Conservation (phyloP, 2,113 vertebrate species). For the Muntiacus reevesi region DNA sequence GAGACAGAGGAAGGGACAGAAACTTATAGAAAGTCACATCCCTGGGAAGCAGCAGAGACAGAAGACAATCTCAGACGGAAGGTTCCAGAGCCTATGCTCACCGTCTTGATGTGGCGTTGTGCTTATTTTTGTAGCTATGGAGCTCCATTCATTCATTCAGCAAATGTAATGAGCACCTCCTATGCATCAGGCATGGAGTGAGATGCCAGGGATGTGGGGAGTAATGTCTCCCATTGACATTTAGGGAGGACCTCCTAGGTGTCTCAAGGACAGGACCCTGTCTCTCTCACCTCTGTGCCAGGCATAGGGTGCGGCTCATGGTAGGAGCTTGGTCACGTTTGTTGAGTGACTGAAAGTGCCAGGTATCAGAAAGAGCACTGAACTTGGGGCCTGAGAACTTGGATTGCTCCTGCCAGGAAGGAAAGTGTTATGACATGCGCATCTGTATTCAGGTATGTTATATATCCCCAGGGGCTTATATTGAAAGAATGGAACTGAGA, state of each 20-base stretch:
- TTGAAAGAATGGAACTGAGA: conserved; percentile 53
- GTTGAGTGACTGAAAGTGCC: neutral
- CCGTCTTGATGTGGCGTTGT: rapidly evolving
- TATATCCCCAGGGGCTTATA: conserved; percentile 55
- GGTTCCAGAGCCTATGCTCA: rapidly evolving
- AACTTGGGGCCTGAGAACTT: conserved; percentile 12
- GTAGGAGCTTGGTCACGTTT: neutral
- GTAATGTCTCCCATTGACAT: too few species aligned
- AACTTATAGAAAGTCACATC: neutral
- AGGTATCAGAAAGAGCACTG: neutral
- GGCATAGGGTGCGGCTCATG: rapidly evolving
- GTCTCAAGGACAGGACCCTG: neutral
- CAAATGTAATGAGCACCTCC: neutral
- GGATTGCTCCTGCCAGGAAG: conserved; percentile 21
- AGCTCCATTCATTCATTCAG: neutral
- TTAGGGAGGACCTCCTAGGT: neutral
- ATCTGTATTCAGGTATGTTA: conserved; percentile 69
- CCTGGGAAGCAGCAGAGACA: neutral
- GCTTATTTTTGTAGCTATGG: neutral
- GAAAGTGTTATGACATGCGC: conserved; percentile 57
- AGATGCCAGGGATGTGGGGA: neutral
- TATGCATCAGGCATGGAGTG: too few species aligned
- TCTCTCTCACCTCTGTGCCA: neutral
- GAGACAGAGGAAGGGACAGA: neutral
- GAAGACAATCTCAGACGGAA: neutral